Conservation (phyloP, 2,797 vertebrate species). For the Garrulus glandarius region DNA sequence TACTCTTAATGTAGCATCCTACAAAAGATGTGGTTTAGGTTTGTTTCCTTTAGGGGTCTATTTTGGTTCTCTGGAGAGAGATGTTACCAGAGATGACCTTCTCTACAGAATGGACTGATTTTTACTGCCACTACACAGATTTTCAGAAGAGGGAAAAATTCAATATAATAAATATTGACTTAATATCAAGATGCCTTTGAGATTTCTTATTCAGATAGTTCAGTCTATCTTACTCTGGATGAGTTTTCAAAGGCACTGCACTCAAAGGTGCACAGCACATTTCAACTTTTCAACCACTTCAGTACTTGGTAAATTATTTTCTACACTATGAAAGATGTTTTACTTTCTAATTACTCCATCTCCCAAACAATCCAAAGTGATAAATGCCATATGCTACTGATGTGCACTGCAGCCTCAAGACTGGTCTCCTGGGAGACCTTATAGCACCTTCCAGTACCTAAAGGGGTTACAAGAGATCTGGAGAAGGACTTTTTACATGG, state of each 20-base stretch:
- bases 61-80: neutral
- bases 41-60: neutral
- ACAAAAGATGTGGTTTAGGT: neutral
- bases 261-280: neutral
- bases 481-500: neutral
- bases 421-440: neutral
- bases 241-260: neutral
- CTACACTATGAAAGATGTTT: neutral
- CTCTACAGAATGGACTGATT: neutral
- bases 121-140: neutral
- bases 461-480: neutral
- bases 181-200: neutral
- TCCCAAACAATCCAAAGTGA: neutral
- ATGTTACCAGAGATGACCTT: neutral
- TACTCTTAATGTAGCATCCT: neutral
- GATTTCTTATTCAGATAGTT: neutral
- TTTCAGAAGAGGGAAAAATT: neutral
- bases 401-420: neutral
- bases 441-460: neutral
- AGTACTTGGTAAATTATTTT: neutral
- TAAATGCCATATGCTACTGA: neutral
- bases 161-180: neutral
- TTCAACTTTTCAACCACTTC: neutral
- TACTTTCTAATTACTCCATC: neutral
- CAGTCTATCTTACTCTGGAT: neutral